Base-by-base conservation (phyloP, 2,797 vertebrate species). In the Catamblyrhynchus diadema region DNA sequence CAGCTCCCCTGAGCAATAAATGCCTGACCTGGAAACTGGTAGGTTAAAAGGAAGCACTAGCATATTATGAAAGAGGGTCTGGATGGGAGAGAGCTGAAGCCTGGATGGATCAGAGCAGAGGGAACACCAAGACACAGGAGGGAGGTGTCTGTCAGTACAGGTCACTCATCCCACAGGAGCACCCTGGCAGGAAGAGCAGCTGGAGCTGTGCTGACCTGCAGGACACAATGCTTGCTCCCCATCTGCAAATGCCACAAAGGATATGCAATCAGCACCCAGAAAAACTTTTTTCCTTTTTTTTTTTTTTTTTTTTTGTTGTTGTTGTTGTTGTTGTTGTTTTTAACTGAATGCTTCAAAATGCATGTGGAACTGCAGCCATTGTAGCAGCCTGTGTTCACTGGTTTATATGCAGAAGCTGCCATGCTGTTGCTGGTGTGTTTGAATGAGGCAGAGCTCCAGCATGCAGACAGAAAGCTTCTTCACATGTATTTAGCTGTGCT, bases 21-120 rank as follows among this genome's bases (percentile, higher is more conserved):
- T 1, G 33, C 53, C 88, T 97, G 93, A 94, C 92, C 92, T 82
- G 95, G 88, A 94, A 95, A 96, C 83, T 42, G 83, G 77, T 32
- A 82, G 87, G 88, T 85, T 85, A 81, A 88, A 94, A 87, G 73
- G 61, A 85, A 88, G 22, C 27, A 80, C 88, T 70, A 77, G 51
- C 30, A 80, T 71, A 10, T 92, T 94, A 88, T 8, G 56, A 66
- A 96, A 95, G 82, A 83, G 25, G 61, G n/a, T 82, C 64, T 44
- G 51, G 89, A 57, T 0, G 0, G 57, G 37, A 66, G 66, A 75
- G 70, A 69, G 48, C 13, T 44, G 27, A 78, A 94, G 50, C 32
- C 8, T 0, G 1, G 23, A 2, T 23, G 50, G 60, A 81, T 67
- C 23, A 42, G 89, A 89, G 65, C 65, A 77, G 65, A 44, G 42